Evolutionary conservation across 2,113 vertebrate species (phyloP).

Genomic region (Dicrurus megarhynchus): DNA sequence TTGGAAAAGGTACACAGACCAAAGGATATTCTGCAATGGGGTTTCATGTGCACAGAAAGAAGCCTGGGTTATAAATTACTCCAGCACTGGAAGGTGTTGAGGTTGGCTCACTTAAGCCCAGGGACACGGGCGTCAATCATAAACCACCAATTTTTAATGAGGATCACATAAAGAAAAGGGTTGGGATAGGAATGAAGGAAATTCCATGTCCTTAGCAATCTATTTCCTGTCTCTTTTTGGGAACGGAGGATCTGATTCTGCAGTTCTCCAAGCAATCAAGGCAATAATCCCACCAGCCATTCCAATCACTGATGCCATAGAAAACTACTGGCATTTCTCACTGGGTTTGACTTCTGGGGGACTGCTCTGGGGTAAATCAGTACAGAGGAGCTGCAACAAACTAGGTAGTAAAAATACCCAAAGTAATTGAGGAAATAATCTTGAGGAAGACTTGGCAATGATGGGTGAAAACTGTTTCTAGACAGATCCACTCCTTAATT

Average conservation of each 20-base stretch:
- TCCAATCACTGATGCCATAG: neutral
- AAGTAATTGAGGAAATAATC: neutral
- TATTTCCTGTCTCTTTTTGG: neutral
- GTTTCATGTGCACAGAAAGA: neutral
- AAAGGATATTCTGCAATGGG: neutral
- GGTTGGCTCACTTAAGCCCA: neutral
- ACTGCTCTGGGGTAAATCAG: neutral
- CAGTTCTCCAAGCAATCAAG: neutral
- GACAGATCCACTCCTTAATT: neutral
- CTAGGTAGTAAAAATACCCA: neutral
- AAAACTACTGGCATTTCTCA: neutral
- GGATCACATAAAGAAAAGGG: neutral
- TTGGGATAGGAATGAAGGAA: neutral
- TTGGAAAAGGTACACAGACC: neutral
- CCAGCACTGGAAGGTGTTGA: neutral
- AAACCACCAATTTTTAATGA: neutral
- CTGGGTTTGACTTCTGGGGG: neutral
- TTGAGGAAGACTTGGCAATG: neutral
- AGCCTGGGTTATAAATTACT: neutral
- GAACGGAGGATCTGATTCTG: neutral
- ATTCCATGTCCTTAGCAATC: neutral
- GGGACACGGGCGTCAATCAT: rapidly evolving
- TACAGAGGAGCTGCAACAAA: neutral
- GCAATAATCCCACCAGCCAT: neutral
- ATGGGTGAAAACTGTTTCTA: neutral